Base-by-base conservation (phyloP, 2,113 vertebrate genomes). In the Festucalex cinctus region DNA sequence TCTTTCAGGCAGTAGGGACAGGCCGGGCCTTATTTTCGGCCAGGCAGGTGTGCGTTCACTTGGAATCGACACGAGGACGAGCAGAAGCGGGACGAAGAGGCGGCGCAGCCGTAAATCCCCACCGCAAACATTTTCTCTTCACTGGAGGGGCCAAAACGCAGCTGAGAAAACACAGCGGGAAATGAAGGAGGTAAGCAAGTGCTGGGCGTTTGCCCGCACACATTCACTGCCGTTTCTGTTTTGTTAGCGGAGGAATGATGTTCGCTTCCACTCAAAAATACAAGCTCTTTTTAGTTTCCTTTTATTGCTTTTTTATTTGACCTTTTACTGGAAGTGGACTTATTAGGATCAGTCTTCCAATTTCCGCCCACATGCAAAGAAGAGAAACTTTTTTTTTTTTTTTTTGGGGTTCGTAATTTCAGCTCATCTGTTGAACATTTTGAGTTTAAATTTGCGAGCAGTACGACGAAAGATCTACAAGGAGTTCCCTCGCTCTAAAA, bases 101-200 rank as follows among this genome's bases (percentile, higher is more conserved):
- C 66, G 69, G 73, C 78, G 74, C 68, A 74, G 77, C 82, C 81
- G 76, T 70, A 83, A 84, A 82, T 84, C 76, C 70, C 64, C 9
- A 16, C 60, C 44, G 70, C 85, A 85, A 86, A 84, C 78, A 84
- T 85, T 81, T 83, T 78, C 78, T 85, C 81, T 81, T 70, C 76
- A 58, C 74, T 78, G 66, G 77, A 73, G 83, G 80, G 81, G 77
- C 54, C 26, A 71, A 82, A 85, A 54, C 76, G 75, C 85, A 86
- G 81, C 78, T 88, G 84, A 83, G 71, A 85, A 88, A 85, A 88
- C 86, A 88, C 69, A 51, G 65, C 61, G 81, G 80, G 63, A 78
- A 82, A 82, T 80, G 64, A 83, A 78, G 63, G 28, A 73, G 77
- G 77, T 75, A 83, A 73, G 72, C n/a, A 79, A 83, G 71, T 54